These are phyloP conservation scores for Brachyalestes nurse DNA, from an alignment of 2,797 vertebrate genomes.

Conservation along the genomic window DNA sequence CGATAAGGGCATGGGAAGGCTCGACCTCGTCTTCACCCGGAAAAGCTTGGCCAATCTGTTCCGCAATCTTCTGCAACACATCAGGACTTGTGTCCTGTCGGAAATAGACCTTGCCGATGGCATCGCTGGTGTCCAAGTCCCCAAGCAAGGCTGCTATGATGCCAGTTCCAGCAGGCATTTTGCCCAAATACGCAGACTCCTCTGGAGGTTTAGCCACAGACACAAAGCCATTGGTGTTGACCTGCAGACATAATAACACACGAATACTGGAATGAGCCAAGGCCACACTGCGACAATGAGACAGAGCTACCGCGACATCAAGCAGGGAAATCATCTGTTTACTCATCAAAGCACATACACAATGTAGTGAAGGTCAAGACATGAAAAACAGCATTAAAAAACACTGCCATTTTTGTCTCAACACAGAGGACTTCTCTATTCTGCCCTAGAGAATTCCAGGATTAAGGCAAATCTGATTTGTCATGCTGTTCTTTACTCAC, in stretches of 20 bases:
- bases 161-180: conserved; percentile 82
- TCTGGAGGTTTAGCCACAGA: conserved; percentile 73
- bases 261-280: not conserved
- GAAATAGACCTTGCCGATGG: conserved; percentile 83
- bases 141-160: conserved; percentile 85
- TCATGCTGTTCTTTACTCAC: too few relatives aligned
- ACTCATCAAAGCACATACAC: not conserved
- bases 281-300: not conserved
- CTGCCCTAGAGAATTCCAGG: too few relatives aligned
- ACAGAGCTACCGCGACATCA: not conserved
- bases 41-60: conserved; percentile 80
- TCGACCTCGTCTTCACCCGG: conserved; percentile 69
- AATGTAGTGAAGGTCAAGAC: too few relatives aligned
- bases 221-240: conserved; percentile 90
- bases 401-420: too few relatives aligned
- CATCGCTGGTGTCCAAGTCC: conserved; percentile 84
- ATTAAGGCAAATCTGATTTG: too few relatives aligned
- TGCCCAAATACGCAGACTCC: conserved; percentile 80
- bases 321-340: not conserved
- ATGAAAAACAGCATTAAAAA: too few relatives aligned
- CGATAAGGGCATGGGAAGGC: conserved; percentile 76
- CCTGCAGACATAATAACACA: conserved; percentile 64
- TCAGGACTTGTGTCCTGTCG: conserved; percentile 80
- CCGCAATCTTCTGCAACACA: conserved; percentile 66
- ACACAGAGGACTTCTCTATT: too few relatives aligned